Evolutionary conservation across 2,113 vertebrate species (phyloP).

Genomic region (Rallus limicola): DNA sequence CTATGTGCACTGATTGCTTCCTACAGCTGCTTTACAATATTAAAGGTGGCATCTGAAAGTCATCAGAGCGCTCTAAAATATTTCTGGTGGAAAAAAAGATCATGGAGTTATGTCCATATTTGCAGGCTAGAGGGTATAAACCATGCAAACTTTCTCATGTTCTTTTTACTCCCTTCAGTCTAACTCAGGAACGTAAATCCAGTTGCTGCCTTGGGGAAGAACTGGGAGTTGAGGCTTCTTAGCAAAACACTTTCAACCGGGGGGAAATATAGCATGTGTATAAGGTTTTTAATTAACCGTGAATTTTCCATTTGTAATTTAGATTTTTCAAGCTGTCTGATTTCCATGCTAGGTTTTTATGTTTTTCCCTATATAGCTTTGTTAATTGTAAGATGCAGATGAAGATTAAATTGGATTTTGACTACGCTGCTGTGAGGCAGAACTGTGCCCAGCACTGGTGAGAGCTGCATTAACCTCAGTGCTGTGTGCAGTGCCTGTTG

Average conservation of each 20-base stretch:
- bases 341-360: background rate
- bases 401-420: background rate
- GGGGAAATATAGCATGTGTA: fast-evolving
- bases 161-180: background rate
- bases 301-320: background rate
- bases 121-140: background rate
- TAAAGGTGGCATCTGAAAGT: background rate
- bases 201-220: background rate
- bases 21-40: background rate
- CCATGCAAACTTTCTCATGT: background rate
- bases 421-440: background rate
- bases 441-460: background rate
- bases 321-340: background rate
- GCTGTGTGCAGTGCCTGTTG: background rate
- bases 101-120: background rate
- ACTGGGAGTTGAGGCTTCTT: background rate
- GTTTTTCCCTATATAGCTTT: background rate
- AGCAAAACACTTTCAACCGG: background rate
- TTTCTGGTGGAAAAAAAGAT: background rate
- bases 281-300: background rate
- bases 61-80: background rate
- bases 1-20: background rate
- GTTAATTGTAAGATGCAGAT: background rate
- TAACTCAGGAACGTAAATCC: background rate
- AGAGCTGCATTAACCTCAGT: background rate